Evolutionary conservation across 2,113 vertebrate genomes (phyloP).

Genomic region (Phainopepla nitens): DNA sequence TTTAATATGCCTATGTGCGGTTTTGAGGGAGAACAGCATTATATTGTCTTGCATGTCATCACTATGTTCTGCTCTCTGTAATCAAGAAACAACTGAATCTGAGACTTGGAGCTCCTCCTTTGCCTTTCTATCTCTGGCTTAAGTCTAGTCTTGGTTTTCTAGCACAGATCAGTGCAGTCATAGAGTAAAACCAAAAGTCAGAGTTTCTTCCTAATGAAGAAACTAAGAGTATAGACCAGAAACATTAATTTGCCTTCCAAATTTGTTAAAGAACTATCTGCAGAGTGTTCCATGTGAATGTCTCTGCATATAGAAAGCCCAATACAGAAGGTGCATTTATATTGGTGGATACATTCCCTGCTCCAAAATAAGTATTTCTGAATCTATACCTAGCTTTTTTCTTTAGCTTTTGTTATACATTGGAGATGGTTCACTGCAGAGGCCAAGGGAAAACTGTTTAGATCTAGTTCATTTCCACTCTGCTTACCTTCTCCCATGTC

Average conservation of each 20-base stretch:
- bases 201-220: background rate
- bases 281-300: background rate
- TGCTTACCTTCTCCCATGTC: background rate
- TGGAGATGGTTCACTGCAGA: background rate
- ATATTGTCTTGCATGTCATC: background rate
- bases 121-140: background rate
- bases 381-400: background rate
- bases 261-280: background rate
- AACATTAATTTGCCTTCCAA: background rate
- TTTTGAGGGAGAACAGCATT: background rate
- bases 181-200: background rate
- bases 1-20: background rate
- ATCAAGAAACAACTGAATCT: background rate
- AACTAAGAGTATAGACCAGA: background rate
- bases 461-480: background rate
- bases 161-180: background rate
- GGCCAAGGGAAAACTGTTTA: background rate
- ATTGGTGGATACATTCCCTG: background rate
- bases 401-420: background rate
- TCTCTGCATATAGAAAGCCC: background rate
- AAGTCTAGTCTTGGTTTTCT: background rate
- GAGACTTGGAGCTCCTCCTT: background rate
- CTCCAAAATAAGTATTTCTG: background rate
- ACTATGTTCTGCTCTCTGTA: background rate
- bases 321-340: background rate